phyloP scores from a whole-genome alignment of 2,888 invertebrate genomes.

The Andrena trimmerana region DNA sequence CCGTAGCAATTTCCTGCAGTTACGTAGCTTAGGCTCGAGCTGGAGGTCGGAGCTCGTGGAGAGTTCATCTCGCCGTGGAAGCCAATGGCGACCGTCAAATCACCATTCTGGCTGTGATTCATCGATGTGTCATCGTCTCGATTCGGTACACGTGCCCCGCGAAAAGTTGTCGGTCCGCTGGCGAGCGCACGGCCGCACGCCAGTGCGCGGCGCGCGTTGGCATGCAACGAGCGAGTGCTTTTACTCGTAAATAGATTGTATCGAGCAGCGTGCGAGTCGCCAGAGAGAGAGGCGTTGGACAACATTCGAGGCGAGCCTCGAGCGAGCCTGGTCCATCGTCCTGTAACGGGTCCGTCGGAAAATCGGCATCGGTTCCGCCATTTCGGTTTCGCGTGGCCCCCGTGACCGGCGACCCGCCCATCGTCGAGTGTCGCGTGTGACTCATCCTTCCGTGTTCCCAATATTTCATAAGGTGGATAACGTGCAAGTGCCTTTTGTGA shows the following conservation, averaged over 20 bases:
- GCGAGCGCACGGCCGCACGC: conserved; percentile 32
- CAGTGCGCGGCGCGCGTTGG: conserved; percentile 50
- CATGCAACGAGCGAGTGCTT: conserved; percentile 64
- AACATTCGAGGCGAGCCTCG: conserved; percentile 40
- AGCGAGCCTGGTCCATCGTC: conserved; percentile 38
- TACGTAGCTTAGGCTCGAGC: too few relatives aligned
- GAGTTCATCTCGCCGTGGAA: not conserved
- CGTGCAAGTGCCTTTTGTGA: too few relatives aligned
- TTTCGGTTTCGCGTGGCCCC: not conserved
- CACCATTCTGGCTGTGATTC: conserved; percentile 54
- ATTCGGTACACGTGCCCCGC: conserved; percentile 61
- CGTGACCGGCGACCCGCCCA: not conserved
- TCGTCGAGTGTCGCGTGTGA: not conserved
- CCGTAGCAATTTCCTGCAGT: too few relatives aligned
- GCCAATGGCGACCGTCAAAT: conserved; percentile 18
- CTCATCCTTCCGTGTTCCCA: not conserved
- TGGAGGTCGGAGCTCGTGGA: not conserved
- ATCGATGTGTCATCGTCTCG: conserved; percentile 72
- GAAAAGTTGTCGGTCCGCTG: conserved; percentile 47
- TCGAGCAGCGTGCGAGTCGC: conserved; percentile 51
- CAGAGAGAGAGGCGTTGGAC: conserved; percentile 52
- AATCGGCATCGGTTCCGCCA: conserved; percentile 22
- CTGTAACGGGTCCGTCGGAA: conserved; percentile 1
- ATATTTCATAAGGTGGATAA: not conserved
- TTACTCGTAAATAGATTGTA: conserved; percentile 71